Base-by-base conservation (phyloP, 1,140 invertebrate species). In the Micrasema longulum region DNA sequence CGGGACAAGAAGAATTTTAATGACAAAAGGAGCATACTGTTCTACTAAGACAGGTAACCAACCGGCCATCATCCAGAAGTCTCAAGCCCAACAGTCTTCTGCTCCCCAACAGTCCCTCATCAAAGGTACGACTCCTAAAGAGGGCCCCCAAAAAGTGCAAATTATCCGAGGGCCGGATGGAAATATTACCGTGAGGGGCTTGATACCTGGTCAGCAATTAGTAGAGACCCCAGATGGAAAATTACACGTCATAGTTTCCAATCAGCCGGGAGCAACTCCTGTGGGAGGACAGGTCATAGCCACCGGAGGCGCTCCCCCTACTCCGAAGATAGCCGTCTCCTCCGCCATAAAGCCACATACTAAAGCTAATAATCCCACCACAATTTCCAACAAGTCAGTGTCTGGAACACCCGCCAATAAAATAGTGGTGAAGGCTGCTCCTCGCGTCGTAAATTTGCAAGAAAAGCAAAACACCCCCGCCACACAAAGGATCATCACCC, bases 141-240 rank as follows among this genome's bases (percentile, higher is more conserved):
- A 87, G 0, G 86, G 86, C n/a, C 82, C 82, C 10, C 92, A 95
- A 79, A 92, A 94, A 80, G 92, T 98, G 26, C 95, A 97, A 85
- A 95, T 98, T 68, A 91, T 96, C 74, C 91, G 94, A 77, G 90
- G 91, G 0, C 91, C 94, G 0, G 95, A 97, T 82, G 96, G 96
- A 14, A 96, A 97, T 83, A 85, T 98, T 0, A 95, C 96, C 80
- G 95, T 98, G 2, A 89, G 93, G 69, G 97, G 96, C 6, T 84
- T 98, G 1, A 88, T 96, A 80, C 93, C 95, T 50, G 95, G 96
- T n/a, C 97, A 99, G 78, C 95, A 97, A 77, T 84, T 97, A 22
- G 91, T 97, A 20, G 93, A 97, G 80, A 91, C 97, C 87, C 91
- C 96, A 0, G 96, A 98, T 84, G 97, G 97, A 0, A 95, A 96